These are phyloP conservation scores for Achlya flavicornis DNA, from an alignment of 2,888 invertebrate species.

Conservation along the genomic window DNA sequence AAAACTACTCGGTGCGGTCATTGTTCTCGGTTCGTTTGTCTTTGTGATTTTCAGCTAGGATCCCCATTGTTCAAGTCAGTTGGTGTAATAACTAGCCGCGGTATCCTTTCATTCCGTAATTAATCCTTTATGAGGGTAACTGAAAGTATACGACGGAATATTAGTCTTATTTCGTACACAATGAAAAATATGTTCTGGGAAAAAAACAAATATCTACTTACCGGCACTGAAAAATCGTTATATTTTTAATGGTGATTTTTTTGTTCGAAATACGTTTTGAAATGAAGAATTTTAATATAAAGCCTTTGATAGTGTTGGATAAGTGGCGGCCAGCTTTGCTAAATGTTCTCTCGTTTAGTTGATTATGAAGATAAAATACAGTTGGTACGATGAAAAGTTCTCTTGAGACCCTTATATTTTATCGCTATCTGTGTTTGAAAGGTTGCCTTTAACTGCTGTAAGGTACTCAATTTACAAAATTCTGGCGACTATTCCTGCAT, in stretches of 20 bases:
- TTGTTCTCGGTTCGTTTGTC: conserved; percentile 52
- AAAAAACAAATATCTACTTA: background rate
- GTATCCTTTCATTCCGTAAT: conserved; percentile 26
- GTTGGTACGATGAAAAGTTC: conserved; percentile 22
- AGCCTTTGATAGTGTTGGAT: background rate
- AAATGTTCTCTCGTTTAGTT: conserved; percentile 25
- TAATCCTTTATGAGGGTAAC: conserved; percentile 15
- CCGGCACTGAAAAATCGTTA: background rate
- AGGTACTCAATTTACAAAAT: background rate
- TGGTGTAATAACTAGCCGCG: conserved; percentile 31
- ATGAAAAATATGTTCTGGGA: background rate
- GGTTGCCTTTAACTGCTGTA: background rate
- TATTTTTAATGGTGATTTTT: background rate
- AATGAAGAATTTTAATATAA: too few species aligned
- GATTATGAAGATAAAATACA: conserved; percentile 30
- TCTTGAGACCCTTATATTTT: conserved; percentile 13
- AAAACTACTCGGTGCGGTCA: conserved; percentile 45
- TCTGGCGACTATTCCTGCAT: background rate
- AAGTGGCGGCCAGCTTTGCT: conserved; percentile 21
- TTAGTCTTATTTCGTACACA: background rate
- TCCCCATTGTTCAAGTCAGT: conserved; percentile 42
- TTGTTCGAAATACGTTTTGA: background rate
- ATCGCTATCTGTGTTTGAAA: conserved; percentile 23
- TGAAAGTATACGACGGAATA: background rate
- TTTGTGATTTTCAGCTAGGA: conserved; percentile 53